Evolutionary conservation across 2,797 vertebrate species (phyloP).

Genomic region (Anisognathus igniventris): DNA sequence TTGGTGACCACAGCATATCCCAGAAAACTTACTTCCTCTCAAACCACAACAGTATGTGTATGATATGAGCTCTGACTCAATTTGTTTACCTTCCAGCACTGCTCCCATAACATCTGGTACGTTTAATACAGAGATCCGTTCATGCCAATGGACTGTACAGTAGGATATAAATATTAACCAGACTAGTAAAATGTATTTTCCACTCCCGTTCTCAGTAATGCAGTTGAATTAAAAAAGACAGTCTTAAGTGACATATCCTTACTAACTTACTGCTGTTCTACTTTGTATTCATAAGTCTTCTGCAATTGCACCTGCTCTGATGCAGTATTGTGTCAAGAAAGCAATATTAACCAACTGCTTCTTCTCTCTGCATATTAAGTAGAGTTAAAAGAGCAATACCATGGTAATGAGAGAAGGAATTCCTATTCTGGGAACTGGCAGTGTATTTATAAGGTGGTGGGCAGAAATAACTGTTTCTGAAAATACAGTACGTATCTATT

Average conservation of each 20-base stretch:
- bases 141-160: background rate
- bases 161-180: background rate
- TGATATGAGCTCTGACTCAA: background rate
- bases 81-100: background rate
- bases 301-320: constrained; percentile 59
- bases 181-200: background rate
- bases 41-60: background rate
- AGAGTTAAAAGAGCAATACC: constrained; percentile 36
- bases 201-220: constrained; percentile 14
- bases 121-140: background rate
- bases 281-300: constrained; percentile 70
- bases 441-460: constrained; percentile 12
- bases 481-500: background rate
- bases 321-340: constrained; percentile 58
- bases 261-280: constrained; percentile 9
- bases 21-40: too few relatives aligned
- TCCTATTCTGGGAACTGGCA: background rate
- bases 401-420: constrained; percentile 15
- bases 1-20: too few relatives aligned
- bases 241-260: background rate
- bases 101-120: background rate
- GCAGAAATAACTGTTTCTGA: background rate
- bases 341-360: constrained; percentile 53
- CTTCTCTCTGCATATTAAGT: constrained; percentile 27
- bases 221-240: constrained; percentile 43